Base-by-base conservation (phyloP, 2,113 vertebrate genomes). In the Podarcis raffonei region DNA sequence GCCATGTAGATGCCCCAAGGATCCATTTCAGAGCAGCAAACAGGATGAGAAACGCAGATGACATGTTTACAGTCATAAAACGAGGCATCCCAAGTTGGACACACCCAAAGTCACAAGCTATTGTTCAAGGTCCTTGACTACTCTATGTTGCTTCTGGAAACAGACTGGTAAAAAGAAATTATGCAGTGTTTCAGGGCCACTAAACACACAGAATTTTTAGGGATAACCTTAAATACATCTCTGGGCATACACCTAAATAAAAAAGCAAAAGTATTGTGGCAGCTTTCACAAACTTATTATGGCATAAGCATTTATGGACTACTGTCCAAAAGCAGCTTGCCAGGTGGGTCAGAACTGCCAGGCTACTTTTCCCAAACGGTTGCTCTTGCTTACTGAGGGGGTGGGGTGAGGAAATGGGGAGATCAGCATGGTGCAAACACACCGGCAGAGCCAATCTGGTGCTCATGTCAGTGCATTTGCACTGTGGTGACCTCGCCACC, bases 121-220 rank as follows among this genome's bases (percentile, higher is more conserved):
- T 78, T 92, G 83, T 66, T 91, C 84, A 30, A 25, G 92, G 90
- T 85, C 79, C 11, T 30, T 66, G 74, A 53, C 32, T 65, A 89
- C 0, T 6, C 83, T 62, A 82, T 79, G 75, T 57, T 78, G 77
- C 48, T 87, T 78, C 15, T 65, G 59, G 32, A 11, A 69, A 74
- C 13, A 23, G n/a, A 59, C 12, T 35, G 25, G 48, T 78, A 42
- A 48, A 48, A 48, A 42, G 39, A 25, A 13, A 32, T 72, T n/a
- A 72, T 32, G n/a, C 30, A 72, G n/a, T 16, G 32, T 72, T 72
- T 32, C 39, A 12, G 39, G 8, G 39, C 76, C 42, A 78, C 37
- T 42, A 42, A 53, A 22, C 76, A 78, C 4, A 72, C 32, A 32
- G 13, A 30, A 16, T 72, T 72, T 72, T 72, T 72, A 72, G 32